Evolutionary conservation across 2,113 vertebrate species (phyloP).

Genomic region (Menidia beryllina): DNA sequence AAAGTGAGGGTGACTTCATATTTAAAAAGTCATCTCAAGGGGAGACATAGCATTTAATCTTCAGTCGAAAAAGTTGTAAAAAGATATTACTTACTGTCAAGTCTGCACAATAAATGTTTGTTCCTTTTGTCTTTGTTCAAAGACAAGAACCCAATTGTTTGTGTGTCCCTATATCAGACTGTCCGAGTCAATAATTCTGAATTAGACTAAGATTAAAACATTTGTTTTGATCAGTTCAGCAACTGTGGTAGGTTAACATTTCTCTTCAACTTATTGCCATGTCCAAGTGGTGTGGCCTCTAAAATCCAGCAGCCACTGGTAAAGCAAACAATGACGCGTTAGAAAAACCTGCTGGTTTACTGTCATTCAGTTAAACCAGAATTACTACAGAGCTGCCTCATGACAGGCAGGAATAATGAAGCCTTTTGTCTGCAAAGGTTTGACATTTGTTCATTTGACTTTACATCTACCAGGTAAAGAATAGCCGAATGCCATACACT

Average conservation of each 20-base stretch:
- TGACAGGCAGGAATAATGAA: background rate
- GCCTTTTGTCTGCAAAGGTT: background rate
- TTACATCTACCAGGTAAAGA: background rate
- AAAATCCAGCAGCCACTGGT: background rate
- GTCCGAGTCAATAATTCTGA: too few relatives aligned
- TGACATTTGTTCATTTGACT: slow-evolving; percentile 16
- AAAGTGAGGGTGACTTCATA: too few relatives aligned
- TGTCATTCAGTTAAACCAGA: background rate
- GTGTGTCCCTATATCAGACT: too few relatives aligned
- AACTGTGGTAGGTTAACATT: background rate
- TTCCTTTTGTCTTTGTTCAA: background rate
- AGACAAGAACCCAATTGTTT: too few relatives aligned
- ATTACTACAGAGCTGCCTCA: background rate
- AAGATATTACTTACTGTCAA: background rate
- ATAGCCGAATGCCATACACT: too few relatives aligned
- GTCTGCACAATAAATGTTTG: background rate
- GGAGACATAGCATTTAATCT: background rate
- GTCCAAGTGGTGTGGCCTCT: background rate
- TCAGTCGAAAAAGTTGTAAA: background rate
- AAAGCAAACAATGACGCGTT: background rate
- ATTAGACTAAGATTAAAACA: too few relatives aligned
- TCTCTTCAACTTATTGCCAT: background rate
- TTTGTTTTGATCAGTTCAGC: too few relatives aligned
- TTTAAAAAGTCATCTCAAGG: too few relatives aligned
- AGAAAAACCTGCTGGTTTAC: background rate